A percentile compares a stretch with the other conserved stretches of the same genome.
Evolutionary conservation across 2,888 invertebrate species (phyloP).

Genomic region (Hirtodrosophila duncani): DNA sequence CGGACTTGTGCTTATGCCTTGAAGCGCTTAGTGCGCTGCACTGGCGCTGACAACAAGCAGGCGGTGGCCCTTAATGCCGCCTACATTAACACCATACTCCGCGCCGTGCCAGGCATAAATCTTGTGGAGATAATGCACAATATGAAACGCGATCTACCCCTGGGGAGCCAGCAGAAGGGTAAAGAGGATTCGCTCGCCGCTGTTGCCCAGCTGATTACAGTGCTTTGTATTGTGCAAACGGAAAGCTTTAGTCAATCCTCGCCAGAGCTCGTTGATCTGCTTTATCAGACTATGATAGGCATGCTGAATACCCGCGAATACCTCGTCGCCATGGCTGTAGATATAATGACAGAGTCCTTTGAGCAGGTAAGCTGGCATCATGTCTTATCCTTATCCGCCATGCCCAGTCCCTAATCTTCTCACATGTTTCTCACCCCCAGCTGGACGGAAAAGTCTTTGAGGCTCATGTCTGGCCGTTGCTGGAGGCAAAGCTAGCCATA

Average conservation of each 20-base stretch:
- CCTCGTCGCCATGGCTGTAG: slow-evolving; percentile 25
- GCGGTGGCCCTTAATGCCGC: slow-evolving; percentile 25
- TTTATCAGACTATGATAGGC: slow-evolving; percentile 33
- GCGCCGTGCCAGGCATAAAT: slow-evolving; percentile 26
- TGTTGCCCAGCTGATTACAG: slow-evolving; percentile 44
- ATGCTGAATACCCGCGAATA: slow-evolving; percentile 49
- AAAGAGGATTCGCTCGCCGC: slow-evolving; percentile 52
- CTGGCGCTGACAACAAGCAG: slow-evolving; percentile 45
- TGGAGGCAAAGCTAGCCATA: slow-evolving; percentile 25
- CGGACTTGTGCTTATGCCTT: slow-evolving; percentile 40
- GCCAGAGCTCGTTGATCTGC: slow-evolving; percentile 7
- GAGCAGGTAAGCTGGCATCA: slow-evolving; percentile 14
- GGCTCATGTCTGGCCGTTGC: slow-evolving; percentile 35
- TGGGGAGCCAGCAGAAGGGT: slow-evolving; percentile 29
- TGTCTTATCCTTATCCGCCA: not conserved
- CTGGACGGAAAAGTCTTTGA: slow-evolving; percentile 9
- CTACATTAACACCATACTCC: slow-evolving; percentile 28
- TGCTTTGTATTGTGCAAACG: slow-evolving; percentile 24
- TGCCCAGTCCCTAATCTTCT: not conserved
- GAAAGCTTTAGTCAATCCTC: slow-evolving; percentile 15
- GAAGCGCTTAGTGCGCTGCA: slow-evolving; percentile 48
- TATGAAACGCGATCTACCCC: slow-evolving; percentile 30
- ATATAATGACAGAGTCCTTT: slow-evolving; percentile 34
- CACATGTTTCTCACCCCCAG: not conserved
- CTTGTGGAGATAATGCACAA: slow-evolving; percentile 23